These are phyloP conservation scores for Leptopilina boulardi DNA, from an alignment of 1,140 invertebrate genomes.

Conservation along the genomic window DNA sequence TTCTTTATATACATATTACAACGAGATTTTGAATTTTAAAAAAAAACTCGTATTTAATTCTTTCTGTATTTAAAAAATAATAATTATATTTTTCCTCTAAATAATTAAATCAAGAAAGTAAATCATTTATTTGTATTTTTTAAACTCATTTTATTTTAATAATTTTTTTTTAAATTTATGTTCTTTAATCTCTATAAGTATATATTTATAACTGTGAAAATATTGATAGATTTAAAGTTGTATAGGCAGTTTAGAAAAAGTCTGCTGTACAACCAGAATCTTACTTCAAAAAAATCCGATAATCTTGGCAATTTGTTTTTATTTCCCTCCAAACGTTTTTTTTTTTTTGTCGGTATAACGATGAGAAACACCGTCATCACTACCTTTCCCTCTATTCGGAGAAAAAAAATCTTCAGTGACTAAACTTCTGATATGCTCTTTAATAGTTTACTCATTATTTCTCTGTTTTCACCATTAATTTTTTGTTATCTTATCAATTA, in stretches of 20 bases:
- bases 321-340: slow-evolving; percentile 68
- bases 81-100: too few species aligned
- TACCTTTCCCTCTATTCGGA: slow-evolving; percentile 54
- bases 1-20: too few species aligned
- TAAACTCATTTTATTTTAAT: slow-evolving; percentile 23
- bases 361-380: slow-evolving; percentile 74
- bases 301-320: slow-evolving; percentile 77
- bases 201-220: neutral
- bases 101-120: too few species aligned
- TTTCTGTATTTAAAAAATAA: too few species aligned
- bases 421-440: slow-evolving; percentile 58
- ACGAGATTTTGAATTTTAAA: too few species aligned
- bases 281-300: slow-evolving; percentile 69
- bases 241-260: too few species aligned
- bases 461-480: too few species aligned
- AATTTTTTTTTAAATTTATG: neutral
- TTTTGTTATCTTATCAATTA: too few species aligned
- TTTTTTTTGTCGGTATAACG: slow-evolving; percentile 68
- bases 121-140: slow-evolving; percentile 38
- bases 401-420: slow-evolving; percentile 67
- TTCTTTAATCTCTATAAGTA: too few species aligned
- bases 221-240: too few species aligned
- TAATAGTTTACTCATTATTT: slow-evolving; percentile 21
- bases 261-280: too few species aligned
- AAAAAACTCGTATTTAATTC: too few species aligned